Evolutionary conservation across 1,140 invertebrate species (phyloP), one percentile per base, ranked within the genome.

Genomic region (Spodoptera litura): DNA sequence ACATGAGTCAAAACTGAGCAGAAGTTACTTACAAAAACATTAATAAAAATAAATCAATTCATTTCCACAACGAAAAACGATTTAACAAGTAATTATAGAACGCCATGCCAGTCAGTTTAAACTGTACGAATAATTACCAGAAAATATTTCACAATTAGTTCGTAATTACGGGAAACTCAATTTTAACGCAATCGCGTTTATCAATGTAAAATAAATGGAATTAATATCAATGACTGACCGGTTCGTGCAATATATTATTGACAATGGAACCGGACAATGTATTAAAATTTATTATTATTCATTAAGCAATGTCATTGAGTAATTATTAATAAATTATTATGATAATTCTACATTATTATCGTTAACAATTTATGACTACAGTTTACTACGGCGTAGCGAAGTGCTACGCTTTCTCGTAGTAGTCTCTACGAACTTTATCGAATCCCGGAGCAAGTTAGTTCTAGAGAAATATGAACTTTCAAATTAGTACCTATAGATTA

Each of bases 321-420:
- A 5, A 38, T 8, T 38, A 38, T 38, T 44, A 6, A 6, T 6
- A 4, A 44, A 44, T 44, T 44, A 44, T 44, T 44, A 44, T 44
- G 9, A 44, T 10, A 44, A 44, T 6, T 44, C 6, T 5, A 8
- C 5, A 44, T 44, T 44, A 44, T 8, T 9, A 44, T 44, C 8
- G 2, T 10, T 27, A n/a, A 8, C 31, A 35, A 15, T n/a, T n/a
- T 35, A 70, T 8, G n/a, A 74, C 44, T 62, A 62, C 31, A 38
- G 53, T 58, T 11, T n/a, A 11, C 58, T 52, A 64, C 38, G 76
- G 35, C 64, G 74, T 70, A 70, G 64, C 55, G 59, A 70, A 78
- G 55, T 78, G 76, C 76, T 78, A 78, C 76, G 66, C 35, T 44
- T 52, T 49, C 20, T 9, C 76, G 76, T 78, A 71, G 62, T 53